A percentile compares a stretch with the other conserved stretches of the same genome.
Evolutionary conservation across 2,888 invertebrate genomes (phyloP).

Genomic region (Epistrophella euchroma): DNA sequence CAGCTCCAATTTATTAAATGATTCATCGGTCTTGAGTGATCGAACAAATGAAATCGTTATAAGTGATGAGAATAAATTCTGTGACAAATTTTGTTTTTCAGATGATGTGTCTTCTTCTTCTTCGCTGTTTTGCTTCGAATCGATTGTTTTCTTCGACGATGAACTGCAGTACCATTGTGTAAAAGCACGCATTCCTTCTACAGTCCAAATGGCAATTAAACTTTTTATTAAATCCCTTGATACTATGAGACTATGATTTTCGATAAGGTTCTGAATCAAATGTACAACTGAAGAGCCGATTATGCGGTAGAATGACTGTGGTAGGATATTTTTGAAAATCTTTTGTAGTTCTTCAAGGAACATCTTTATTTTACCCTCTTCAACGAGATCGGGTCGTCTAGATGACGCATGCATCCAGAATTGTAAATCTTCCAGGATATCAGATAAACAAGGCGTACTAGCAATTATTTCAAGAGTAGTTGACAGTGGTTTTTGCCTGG

Average conservation of each 20-base stretch:
- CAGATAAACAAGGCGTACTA: conserved; percentile 77
- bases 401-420: conserved; percentile 80
- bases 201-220: conserved; percentile 76
- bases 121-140: conserved; percentile 1
- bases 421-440: conserved; percentile 80
- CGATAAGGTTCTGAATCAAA: conserved; percentile 81
- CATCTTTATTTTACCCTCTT: conserved; percentile 63
- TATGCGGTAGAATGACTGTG: conserved; percentile 80
- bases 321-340: conserved; percentile 78
- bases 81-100: conserved; percentile 12
- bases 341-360: conserved; percentile 77
- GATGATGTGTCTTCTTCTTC: conserved; percentile 36
- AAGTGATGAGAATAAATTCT: conserved; percentile 72
- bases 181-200: conserved; percentile 75
- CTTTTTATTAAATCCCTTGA: conserved; percentile 77
- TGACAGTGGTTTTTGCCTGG: conserved; percentile 53
- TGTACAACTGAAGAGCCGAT: conserved; percentile 79
- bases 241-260: conserved; percentile 77
- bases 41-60: conserved; percentile 79
- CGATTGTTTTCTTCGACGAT: conserved; percentile 8
- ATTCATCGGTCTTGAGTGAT: conserved; percentile 78
- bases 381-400: conserved; percentile 78
- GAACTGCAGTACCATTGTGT: conserved; percentile 45
- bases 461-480: conserved; percentile 77
- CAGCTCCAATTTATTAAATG: conserved; percentile 84